Evolutionary conservation across 92 coral and sea anemone genomes (phyloP), one percentile per base, ranked within the genome.

Genomic region (Isaurus tuberculatus): DNA sequence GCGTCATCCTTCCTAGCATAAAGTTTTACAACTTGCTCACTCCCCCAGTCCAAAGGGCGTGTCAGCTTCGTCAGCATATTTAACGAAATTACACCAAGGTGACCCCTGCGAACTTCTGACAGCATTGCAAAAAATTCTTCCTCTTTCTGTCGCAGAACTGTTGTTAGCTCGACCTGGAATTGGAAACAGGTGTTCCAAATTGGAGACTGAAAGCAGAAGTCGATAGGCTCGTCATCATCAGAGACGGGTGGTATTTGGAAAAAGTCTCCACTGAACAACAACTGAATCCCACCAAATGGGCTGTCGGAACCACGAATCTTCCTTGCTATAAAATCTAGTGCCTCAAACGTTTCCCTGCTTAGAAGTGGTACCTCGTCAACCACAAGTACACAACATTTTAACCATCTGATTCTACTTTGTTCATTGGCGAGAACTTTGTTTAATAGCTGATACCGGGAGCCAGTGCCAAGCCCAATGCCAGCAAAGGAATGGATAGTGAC

Each of bases 301-400:
- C 36, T n/a, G 1, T 84, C 55, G 22, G 49, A 40, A 5, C 31
- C 17, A 46, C 68, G 73, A 0, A 83, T n/a, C 13, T 36, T 25
- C 28, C 83, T 36, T 28, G 86, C 91, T 2, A 89, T 81, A 7
- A 70, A 63, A 0, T 89, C 80, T 7, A 89, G 72, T 40, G 85
- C 85, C 31, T 89, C 92, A 64, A 89, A 89, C 69, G 85, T 37
- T 19, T 73, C 86, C 19, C 58, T 46, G 27, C 89, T 82, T 1
- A 84, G 49, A 79, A 89, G 65, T 22, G 91, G 84, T 19, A 79
- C 74, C 58, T 88, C 91, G 75, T 88, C 88, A 51, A 88, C 49
- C 1, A 88, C 30, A 27, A 88, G 42, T 6, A 70, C 29, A 11
- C 60, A 22, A 30, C 86, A 84, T 5, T 8, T 36, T 17, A n/a